Conservation (phyloP, 2,888 invertebrate species). For the Agriopis marginaria region DNA sequence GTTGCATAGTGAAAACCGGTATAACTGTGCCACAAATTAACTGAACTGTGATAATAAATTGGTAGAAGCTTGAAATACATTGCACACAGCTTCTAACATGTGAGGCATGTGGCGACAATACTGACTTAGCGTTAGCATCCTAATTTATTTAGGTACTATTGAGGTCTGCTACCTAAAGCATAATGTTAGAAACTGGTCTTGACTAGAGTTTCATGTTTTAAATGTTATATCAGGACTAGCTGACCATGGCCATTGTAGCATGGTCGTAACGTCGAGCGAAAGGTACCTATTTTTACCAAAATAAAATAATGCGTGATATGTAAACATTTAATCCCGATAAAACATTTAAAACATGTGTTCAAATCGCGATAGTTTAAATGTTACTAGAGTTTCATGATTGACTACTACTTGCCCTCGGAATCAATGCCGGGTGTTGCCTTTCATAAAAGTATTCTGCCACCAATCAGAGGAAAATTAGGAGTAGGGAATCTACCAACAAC, state of each 20-base stretch:
- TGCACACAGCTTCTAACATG: conserved; percentile 11
- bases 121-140: conserved; percentile 8
- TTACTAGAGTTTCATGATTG: not conserved
- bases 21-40: conserved; percentile 36
- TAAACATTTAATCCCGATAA: no score
- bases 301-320: no score
- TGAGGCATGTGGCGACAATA: conserved; percentile 23
- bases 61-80: conserved; percentile 20
- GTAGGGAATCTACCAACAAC: not conserved
- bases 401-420: not conserved
- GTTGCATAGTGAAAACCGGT: conserved; percentile 27
- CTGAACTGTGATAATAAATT: conserved; percentile 37
- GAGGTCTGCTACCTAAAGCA: not conserved
- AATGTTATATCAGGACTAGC: no score
- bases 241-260: no score
- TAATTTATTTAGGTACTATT: conserved; percentile 9
- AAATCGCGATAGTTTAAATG: no score
- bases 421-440: not conserved
- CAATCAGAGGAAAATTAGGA: not conserved
- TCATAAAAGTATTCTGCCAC: not conserved
- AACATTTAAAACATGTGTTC: no score
- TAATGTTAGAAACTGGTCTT: not conserved
- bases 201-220: not conserved
- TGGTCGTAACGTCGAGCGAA: no score
- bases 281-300: no score